phyloP scores from a whole-genome alignment of 2,797 vertebrate genomes.

The Coranthus polyacanthus region DNA sequence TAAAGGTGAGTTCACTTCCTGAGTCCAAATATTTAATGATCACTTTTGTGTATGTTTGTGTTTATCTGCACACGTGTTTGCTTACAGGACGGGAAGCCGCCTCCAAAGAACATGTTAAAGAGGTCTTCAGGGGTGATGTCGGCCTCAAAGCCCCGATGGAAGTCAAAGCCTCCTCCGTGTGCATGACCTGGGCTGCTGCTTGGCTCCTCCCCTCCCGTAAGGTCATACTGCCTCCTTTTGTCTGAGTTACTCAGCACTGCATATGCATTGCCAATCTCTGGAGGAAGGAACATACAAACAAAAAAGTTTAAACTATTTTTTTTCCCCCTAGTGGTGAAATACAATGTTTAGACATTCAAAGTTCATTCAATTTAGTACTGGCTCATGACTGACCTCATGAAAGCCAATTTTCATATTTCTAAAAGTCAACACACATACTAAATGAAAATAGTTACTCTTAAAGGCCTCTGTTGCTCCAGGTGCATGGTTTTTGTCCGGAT shows the following conservation, averaged over 20 bases:
- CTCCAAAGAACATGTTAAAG: constrained; percentile 99
- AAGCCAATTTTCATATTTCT: too few relatives aligned
- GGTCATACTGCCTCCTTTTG: constrained; percentile 95
- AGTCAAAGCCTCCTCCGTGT: constrained; percentile 92
- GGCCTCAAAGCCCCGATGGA: constrained; percentile 95
- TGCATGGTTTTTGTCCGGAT: constrained; percentile 98
- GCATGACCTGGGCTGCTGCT: constrained; percentile 87
- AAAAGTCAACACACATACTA: neutral
- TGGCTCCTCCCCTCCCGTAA: constrained; percentile 92
- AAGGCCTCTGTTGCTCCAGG: constrained; percentile 98
- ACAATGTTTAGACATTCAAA: neutral
- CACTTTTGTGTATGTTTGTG: neutral
- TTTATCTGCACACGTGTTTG: neutral
- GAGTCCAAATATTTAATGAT: too few relatives aligned
- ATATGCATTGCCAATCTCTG: constrained; percentile 97
- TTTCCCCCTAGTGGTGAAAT: neutral
- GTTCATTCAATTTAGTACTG: too few relatives aligned
- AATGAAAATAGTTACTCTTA: constrained; percentile 89
- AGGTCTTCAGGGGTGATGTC: constrained; percentile 98
- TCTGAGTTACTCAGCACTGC: constrained; percentile 95
- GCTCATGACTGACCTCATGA: too few relatives aligned
- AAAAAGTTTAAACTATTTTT: neutral
- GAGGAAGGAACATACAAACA: constrained; percentile 44
- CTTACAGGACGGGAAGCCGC: constrained; percentile 95
- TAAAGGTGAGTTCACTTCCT: too few relatives aligned